phyloP scores from a whole-genome alignment of 2,888 invertebrate genomes.

The Eudasyphora cyanicolor region DNA sequence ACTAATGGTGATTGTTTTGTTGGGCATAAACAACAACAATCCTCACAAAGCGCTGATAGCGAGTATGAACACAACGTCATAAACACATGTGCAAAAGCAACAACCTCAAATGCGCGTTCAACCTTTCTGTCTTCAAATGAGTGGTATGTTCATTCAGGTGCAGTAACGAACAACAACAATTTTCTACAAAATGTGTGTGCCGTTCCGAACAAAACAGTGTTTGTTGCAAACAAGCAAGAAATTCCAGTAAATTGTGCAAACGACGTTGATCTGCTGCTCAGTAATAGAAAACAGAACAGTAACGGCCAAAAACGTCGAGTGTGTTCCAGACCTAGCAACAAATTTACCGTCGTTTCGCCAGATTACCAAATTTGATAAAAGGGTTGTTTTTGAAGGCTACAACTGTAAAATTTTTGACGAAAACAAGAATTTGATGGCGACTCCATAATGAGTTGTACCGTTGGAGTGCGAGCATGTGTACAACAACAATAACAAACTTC shows the following conservation, averaged over 20 bases:
- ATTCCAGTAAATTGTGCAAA: neutral
- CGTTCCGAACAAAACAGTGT: neutral
- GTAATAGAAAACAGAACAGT: neutral
- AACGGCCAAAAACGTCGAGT: slow-evolving; percentile 4
- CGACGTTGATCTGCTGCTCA: neutral
- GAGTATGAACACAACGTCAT: neutral
- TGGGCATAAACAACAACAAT: neutral
- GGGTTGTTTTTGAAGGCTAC: neutral
- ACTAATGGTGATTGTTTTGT: neutral
- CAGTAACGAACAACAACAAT: neutral
- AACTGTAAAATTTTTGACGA: slow-evolving; percentile 2
- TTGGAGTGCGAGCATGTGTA: neutral
- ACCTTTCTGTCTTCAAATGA: neutral
- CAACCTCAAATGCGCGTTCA: neutral
- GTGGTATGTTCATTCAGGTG: neutral
- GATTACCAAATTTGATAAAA: neutral
- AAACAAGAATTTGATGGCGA: neutral
- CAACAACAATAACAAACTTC: neutral
- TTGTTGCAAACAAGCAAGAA: neutral
- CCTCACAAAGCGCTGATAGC: neutral
- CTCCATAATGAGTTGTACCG: neutral
- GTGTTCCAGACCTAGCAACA: neutral
- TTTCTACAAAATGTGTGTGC: neutral
- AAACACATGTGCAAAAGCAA: neutral
- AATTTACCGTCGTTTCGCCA: slow-evolving; percentile 1